Conservation (phyloP, 2,113 vertebrate species). For the Sebastes fasciatus region DNA sequence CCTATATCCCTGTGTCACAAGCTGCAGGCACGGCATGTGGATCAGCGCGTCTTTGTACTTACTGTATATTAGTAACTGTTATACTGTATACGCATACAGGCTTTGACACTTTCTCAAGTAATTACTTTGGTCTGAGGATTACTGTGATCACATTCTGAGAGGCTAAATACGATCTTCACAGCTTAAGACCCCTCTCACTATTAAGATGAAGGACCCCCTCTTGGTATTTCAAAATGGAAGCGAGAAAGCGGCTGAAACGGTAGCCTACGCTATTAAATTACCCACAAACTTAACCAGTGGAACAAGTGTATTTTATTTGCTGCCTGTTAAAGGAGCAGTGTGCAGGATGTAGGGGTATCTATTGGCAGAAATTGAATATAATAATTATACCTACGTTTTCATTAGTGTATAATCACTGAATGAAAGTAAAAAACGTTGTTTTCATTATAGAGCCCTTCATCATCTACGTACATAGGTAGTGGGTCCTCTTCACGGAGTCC, state of each 20-base stretch:
- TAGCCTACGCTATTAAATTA: background rate
- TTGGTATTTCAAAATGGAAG: background rate
- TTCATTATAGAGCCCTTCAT: too few species aligned
- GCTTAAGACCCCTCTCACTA: background rate
- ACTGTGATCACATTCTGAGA: constrained; percentile 17
- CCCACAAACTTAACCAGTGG: background rate
- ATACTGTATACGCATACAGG: background rate
- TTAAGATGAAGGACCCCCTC: background rate
- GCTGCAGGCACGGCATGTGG: background rate
- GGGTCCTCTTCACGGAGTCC: too few species aligned
- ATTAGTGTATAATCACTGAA: too few species aligned
- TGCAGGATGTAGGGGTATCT: too few species aligned
- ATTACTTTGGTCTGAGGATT: constrained; percentile 25
- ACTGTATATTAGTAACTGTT: background rate
- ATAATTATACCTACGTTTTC: too few species aligned
- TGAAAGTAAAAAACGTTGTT: too few species aligned
- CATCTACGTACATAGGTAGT: too few species aligned
- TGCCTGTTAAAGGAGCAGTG: background rate
- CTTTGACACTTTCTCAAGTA: background rate
- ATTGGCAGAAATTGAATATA: too few species aligned
- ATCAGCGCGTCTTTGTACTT: background rate
- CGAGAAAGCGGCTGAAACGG: background rate
- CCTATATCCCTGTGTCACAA: background rate
- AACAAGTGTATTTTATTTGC: constrained; percentile 14
- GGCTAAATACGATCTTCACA: constrained; percentile 16